Evolutionary conservation across 2,888 invertebrate species (phyloP).

Genomic region (Caenorhabditis panamensis): DNA sequence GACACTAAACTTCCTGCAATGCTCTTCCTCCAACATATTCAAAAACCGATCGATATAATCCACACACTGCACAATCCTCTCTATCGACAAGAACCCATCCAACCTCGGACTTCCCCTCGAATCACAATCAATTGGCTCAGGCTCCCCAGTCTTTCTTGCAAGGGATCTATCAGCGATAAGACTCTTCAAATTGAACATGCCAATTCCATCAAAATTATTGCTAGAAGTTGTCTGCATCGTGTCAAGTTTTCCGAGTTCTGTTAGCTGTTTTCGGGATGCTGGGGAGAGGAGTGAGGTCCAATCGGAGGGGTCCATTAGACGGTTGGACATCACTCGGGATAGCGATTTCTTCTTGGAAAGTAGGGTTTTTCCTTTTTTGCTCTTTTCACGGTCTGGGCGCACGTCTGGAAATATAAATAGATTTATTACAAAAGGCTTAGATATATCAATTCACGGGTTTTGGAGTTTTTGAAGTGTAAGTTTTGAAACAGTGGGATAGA

Average conservation of each 20-base stretch:
- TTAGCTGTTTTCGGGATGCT: constrained; percentile 63
- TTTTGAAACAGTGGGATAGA: too few species aligned
- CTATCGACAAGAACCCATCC: constrained; percentile 64
- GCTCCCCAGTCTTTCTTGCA: constrained; percentile 57
- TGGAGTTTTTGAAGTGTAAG: background rate
- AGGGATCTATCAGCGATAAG: constrained; percentile 74
- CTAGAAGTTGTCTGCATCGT: constrained; percentile 56
- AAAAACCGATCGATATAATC: constrained; percentile 76
- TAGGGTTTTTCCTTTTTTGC: constrained; percentile 54
- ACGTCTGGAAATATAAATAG: constrained; percentile 69
- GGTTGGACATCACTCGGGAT: constrained; percentile 44
- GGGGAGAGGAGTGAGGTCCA: constrained; percentile 63
- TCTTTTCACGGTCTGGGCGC: constrained; percentile 75
- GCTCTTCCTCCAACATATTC: constrained; percentile 62
- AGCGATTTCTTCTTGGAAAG: constrained; percentile 69
- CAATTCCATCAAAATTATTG: constrained; percentile 66
- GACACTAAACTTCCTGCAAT: constrained; percentile 65
- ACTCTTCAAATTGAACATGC: constrained; percentile 73
- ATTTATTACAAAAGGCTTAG: too few species aligned
- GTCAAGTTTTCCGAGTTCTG: constrained; percentile 63
- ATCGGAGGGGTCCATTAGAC: constrained; percentile 55
- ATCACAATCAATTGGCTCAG: constrained; percentile 28
- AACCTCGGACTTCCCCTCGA: constrained; percentile 13
- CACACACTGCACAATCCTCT: constrained; percentile 71
- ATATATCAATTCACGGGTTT: too few species aligned